Evolutionary conservation across 1,140 invertebrate species (phyloP).

Genomic region (Cardiocondyla obscurior): DNA sequence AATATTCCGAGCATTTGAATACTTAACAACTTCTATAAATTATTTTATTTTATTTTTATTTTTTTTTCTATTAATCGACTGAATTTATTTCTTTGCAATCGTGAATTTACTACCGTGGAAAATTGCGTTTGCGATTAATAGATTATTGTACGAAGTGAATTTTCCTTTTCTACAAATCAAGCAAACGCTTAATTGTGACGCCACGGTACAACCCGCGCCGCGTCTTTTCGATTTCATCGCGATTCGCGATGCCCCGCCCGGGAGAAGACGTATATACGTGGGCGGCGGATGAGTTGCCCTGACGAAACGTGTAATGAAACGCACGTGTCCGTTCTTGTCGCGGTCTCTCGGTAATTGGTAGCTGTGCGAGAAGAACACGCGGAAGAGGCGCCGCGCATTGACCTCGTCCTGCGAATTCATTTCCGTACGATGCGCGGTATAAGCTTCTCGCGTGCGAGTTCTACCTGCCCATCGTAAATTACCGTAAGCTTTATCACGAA

Average conservation of each 20-base stretch:
- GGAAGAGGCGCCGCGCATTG: not conserved
- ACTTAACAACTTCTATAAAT: not conserved
- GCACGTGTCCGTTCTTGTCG: conserved; percentile 7
- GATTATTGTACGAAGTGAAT: not conserved
- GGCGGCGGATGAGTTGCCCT: not conserved
- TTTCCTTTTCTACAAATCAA: not conserved
- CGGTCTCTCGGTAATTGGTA: conserved; percentile 9
- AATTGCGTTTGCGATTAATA: not conserved
- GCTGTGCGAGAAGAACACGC: not conserved
- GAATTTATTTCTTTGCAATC: no score
- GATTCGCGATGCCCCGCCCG: conserved; percentile 13
- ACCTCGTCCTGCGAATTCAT: not conserved
- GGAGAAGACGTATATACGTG: not conserved
- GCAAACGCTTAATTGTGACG: not conserved
- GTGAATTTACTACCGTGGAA: not conserved
- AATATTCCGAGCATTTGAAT: not conserved
- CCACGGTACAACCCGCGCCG: not conserved
- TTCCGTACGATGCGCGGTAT: not conserved
- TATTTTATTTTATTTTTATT: not conserved
- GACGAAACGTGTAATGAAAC: conserved; percentile 2
- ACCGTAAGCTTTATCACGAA: not conserved
- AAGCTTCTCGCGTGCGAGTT: not conserved
- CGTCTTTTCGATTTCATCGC: conserved; percentile 1
- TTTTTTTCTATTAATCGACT: not conserved
- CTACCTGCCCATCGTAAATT: not conserved